Base-by-base conservation (phyloP, 2,113 vertebrate species). In the Donacobius atricapilla region DNA sequence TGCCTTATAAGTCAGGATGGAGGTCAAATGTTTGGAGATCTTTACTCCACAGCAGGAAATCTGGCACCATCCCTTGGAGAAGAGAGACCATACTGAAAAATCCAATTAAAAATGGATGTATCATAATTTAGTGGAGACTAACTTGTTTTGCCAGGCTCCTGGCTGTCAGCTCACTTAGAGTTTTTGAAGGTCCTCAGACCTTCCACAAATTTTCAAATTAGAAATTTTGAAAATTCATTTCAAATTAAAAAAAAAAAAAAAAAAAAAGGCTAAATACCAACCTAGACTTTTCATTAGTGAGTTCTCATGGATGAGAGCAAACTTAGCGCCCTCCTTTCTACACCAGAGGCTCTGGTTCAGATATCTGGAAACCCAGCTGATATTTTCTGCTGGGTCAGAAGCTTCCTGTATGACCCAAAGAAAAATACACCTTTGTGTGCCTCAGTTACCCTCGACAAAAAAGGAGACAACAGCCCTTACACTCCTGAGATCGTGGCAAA, bases 21-120 rank as follows among this genome's bases (percentile, higher is more conserved):
- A 81, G 50, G 83, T 81, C 53, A 92, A 39, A 70, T 35, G 23
- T 37, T 87, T 65, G 63, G 85, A 92, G 82, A 80, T 69, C 65
- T 89, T 87, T 42, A 25, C 45, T 90, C n/a, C 51, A 63, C 72
- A 90, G 60, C 60, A 79, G 65, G 51, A 68, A 51, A 69, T 82
- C 65, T 75, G 86, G 51, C 56, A 75, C 39, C 17, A 10, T 75
- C 30, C 47, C 42, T 87, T 56, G 48, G 13, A 94, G 33, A 78
- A 77, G 68, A 42, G 77, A 39, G 21, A 7, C 8, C 10, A 2
- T 22, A 39, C 23, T 53, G 50, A 89, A 89, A 58, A 22, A 23
- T 33, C 53, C 17, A 57, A 28, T 53, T 88, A 28, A 40, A 79
- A 78, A 42, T 56, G 16, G 16, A 76, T 80, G 24, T 40, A 8